These are phyloP conservation scores for Strix uralensis DNA, from an alignment of 2,113 vertebrate genomes.

Conservation along the genomic window DNA sequence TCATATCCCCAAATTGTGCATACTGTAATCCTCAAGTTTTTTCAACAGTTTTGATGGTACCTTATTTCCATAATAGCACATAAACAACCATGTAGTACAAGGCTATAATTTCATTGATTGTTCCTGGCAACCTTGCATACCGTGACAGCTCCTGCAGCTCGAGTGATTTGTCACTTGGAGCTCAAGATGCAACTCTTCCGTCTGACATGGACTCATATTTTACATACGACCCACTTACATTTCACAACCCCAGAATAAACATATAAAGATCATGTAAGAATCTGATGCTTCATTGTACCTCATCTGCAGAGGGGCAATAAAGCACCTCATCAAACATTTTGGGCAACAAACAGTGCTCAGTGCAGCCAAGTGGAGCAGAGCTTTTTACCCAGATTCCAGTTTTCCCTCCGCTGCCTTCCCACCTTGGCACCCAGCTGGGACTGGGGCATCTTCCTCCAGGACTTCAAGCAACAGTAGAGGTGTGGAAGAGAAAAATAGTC, in stretches of 20 bases:
- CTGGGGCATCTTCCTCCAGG: not conserved
- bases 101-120: not conserved
- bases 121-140: not conserved
- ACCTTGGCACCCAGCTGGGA: not conserved
- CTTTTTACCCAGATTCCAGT: no score
- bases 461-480: no score
- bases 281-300: not conserved
- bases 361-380: accelerated
- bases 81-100: not conserved
- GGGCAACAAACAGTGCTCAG: not conserved
- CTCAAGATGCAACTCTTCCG: not conserved
- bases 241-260: not conserved
- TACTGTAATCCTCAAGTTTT: not conserved
- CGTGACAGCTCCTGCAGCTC: not conserved
- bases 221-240: not conserved
- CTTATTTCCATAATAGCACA: not conserved
- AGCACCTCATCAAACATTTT: not conserved
- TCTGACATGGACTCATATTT: accelerated
- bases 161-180: not conserved
- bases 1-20: not conserved
- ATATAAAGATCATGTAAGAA: accelerated
- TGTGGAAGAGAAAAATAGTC: accelerated
- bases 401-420: not conserved
- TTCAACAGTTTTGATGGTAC: not conserved
- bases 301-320: not conserved